Base-by-base conservation (phyloP, 1,140 invertebrate genomes). In the Geopemphigus sp. region DNA sequence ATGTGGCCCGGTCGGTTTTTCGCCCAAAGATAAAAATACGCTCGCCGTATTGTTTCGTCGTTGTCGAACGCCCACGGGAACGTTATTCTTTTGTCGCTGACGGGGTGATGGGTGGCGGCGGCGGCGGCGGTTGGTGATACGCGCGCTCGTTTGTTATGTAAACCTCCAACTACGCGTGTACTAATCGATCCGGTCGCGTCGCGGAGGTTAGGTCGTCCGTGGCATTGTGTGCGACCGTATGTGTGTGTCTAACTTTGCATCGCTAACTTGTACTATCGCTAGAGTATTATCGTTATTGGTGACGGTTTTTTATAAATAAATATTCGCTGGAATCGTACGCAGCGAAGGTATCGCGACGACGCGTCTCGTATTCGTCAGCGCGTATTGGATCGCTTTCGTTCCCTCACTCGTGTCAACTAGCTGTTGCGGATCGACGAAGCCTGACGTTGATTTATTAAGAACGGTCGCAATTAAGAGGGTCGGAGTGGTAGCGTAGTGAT, bases 361-460 rank as follows among this genome's bases (percentile, higher is more conserved):
- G n/a, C n/a, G 29, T 63, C 15, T 29, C 29, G 32, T 54, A 19
- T 72, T n/a, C n/a, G 54, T 11, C 57, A 17, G 26, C 14, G 10
- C 19, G 39, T 66, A 47, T n/a, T 12, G 11, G 32, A 66, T 45
- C 22, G n/a, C 45, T 50, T 26, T 14, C 45, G 66, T 26, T 17
- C 39, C 59, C 73, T 76, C 73, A 39, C 54, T 57, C 53, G 56
- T 59, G 54, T 76, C 54, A 39, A 76, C 73, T 12, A 54, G 32
- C 73, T 59, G n/a, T 15, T 76, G 3, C 32, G 73, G 73, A 59
- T 76, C 59, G 73, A 61, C 59, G 73, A 61, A 59, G 73, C 29
- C 50, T 53, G 68, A 72, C 74, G 15, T 78, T 78, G 74, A 78
- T 78, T 63, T 78, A 78, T 78, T 78, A 78, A 61, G 39, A 26